These are phyloP conservation scores for Mesocentrotus franciscanus DNA, from an alignment of 53 echinoderm and acorn worm species.

Conservation along the genomic window DNA sequence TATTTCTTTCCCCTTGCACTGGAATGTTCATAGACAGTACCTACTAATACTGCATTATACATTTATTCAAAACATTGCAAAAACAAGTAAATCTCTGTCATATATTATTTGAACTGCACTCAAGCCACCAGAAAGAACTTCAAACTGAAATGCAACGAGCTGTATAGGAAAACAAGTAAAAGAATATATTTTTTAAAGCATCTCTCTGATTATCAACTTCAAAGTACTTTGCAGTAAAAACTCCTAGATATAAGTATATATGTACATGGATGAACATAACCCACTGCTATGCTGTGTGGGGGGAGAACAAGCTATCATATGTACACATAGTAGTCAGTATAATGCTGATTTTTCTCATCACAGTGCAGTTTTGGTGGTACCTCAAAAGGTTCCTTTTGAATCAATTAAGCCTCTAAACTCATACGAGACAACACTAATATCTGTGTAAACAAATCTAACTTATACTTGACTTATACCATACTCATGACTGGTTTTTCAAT, in stretches of 20 bases:
- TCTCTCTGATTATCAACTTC: not conserved
- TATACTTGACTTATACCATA: not conserved
- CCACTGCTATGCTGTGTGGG: not conserved
- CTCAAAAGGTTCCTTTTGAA: not conserved
- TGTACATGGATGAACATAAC: not conserved
- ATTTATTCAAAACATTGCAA: constrained; percentile 24
- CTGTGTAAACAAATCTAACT: not conserved
- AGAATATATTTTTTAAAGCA: not conserved
- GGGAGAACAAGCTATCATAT: not conserved
- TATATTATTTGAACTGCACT: constrained; percentile 12
- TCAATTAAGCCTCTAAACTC: not conserved
- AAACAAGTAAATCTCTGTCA: not conserved
- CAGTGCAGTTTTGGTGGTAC: not conserved
- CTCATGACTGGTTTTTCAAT: not conserved
- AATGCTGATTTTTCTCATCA: not conserved
- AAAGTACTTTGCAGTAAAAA: constrained; percentile 20
- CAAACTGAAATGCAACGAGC: not conserved
- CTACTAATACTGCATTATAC: constrained; percentile 22
- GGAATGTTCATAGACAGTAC: constrained; percentile 30
- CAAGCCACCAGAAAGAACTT: constrained; percentile 14
- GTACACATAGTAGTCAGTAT: not conserved
- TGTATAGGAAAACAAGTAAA: not conserved
- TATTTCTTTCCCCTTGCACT: not conserved
- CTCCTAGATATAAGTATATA: not conserved
- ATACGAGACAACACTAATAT: not conserved